Percentiles rank a stretch among this genome's conserved stretches.
These are phyloP conservation scores for Leuciscus idus DNA, from an alignment of 2,113 vertebrate species.

Conservation along the genomic window DNA sequence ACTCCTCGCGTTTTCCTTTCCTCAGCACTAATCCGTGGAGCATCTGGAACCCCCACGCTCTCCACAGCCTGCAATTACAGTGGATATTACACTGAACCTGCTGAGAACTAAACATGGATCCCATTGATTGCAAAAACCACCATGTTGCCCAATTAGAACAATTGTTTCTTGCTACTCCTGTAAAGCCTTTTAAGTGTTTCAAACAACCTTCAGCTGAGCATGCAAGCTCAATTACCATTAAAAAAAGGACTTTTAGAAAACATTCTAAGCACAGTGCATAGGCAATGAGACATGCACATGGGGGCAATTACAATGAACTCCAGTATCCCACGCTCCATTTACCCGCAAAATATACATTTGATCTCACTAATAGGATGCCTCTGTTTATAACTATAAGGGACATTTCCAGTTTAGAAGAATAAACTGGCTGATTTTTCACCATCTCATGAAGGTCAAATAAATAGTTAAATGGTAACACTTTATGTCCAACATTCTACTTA, in stretches of 20 bases:
- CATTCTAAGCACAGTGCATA: slow-evolving; percentile 13
- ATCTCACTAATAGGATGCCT: not conserved
- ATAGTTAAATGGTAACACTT: too few relatives aligned
- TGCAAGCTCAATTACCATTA: slow-evolving; percentile 36
- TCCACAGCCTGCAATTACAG: slow-evolving; percentile 10
- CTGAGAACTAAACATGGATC: not conserved
- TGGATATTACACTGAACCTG: not conserved
- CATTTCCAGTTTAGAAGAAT: not conserved
- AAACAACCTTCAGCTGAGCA: slow-evolving; percentile 18
- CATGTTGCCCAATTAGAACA: slow-evolving; percentile 7
- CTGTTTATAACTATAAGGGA: not conserved
- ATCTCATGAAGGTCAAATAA: too few relatives aligned
- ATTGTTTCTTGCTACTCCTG: slow-evolving; percentile 9
- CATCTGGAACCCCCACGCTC: not conserved
- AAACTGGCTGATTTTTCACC: too few relatives aligned
- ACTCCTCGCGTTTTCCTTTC: slow-evolving; percentile 1
- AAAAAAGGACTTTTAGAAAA: slow-evolving; percentile 36
- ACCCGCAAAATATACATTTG: slow-evolving; percentile 10
- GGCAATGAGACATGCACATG: slow-evolving; percentile 26
- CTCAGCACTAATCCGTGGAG: not conserved
- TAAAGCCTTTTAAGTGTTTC: slow-evolving; percentile 32
- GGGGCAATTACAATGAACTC: slow-evolving; percentile 37
- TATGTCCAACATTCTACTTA: too few relatives aligned
- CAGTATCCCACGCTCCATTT: slow-evolving; percentile 4
- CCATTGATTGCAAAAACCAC: slow-evolving; percentile 13